Base-by-base conservation (phyloP, 1,140 invertebrate species). In the Homarus americanus region DNA sequence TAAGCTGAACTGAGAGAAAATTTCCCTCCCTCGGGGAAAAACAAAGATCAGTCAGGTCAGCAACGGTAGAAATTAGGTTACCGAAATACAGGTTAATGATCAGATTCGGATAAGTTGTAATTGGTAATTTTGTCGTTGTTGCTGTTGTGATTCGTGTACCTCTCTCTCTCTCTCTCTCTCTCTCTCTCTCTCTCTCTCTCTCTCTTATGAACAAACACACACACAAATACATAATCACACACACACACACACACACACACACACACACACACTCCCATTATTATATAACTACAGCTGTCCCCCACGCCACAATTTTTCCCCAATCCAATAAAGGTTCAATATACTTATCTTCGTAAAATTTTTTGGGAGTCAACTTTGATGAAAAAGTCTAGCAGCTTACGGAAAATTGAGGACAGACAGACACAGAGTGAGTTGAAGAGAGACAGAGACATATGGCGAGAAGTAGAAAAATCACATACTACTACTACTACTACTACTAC, bases 151-250 rank as follows among this genome's bases (percentile, higher is more conserved):
- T n/a, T n/a, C n/a, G n/a, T n/a, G 24, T 75, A 5, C 40, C 40
- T 53, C 28, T 40, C 53, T 58, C 53, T 34, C 32, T 82, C 79
- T 53, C 41, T 79, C 41, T 38, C 41, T 49, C 41, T 38, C 76
- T 82, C 53, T 9, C 32, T 58, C 53, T 41, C 44, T 32, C 24
- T 41, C 40, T 4, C n/a, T 82, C 28, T 49, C 78, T 49, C 28
- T 58, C 49, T 28, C 41, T 44, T 20, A 17, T 44, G 15, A 40
- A 7, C 24, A 44, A 28, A 1, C 10, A 38, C 73, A 76, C 24
- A 9, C 41, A 82, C 38, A 49, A 49, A 7, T 4, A 49, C 44
- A 7, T n/a, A n/a, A n/a, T n/a, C n/a, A n/a, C n/a, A n/a, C n/a
- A n/a, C n/a, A n/a, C n/a, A n/a, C n/a, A n/a, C n/a, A n/a, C n/a